These are phyloP conservation scores for Ageneiosus marmoratus DNA, from an alignment of 2,113 vertebrate genomes.

Conservation along the genomic window DNA sequence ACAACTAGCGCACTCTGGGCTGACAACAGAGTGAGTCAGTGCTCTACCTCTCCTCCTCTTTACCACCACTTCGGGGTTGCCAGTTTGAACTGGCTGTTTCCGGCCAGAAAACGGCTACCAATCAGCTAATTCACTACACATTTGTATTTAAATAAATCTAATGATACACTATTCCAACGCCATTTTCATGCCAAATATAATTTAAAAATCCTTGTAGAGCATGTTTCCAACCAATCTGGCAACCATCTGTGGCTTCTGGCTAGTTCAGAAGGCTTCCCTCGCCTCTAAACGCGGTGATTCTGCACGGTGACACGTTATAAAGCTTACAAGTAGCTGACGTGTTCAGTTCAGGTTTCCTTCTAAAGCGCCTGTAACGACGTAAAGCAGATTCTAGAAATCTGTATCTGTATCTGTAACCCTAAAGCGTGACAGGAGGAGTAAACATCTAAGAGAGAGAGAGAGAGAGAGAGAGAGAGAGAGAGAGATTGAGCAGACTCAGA, in stretches of 20 bases:
- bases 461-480: not conserved
- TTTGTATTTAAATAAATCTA: not conserved
- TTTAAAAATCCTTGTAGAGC: not conserved
- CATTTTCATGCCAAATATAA: not conserved
- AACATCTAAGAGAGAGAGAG: not conserved
- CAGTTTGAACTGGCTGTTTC: not conserved
- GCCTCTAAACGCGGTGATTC: not conserved
- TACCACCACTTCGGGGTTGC: conserved; percentile 15
- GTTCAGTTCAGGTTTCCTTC: not conserved
- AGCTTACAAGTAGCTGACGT: not conserved
- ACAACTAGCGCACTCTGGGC: not conserved
- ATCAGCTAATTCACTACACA: not conserved
- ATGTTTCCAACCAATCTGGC: not conserved
- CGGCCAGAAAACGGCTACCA: not conserved
- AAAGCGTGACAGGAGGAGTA: not conserved
- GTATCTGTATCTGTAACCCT: not conserved
- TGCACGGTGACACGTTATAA: not conserved
- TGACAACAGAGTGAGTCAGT: conserved; percentile 9
- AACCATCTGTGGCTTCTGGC: not conserved
- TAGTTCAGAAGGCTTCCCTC: not conserved
- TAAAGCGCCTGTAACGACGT: not conserved
- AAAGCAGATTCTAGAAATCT: not conserved
- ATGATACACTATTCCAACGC: not conserved
- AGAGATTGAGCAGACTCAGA: too few relatives aligned
- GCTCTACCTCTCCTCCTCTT: not conserved